Percentiles rank a stretch among this genome's conserved stretches.
These are phyloP conservation scores for Agrotis segetum DNA, from an alignment of 2,888 invertebrate genomes.

Conservation along the genomic window DNA sequence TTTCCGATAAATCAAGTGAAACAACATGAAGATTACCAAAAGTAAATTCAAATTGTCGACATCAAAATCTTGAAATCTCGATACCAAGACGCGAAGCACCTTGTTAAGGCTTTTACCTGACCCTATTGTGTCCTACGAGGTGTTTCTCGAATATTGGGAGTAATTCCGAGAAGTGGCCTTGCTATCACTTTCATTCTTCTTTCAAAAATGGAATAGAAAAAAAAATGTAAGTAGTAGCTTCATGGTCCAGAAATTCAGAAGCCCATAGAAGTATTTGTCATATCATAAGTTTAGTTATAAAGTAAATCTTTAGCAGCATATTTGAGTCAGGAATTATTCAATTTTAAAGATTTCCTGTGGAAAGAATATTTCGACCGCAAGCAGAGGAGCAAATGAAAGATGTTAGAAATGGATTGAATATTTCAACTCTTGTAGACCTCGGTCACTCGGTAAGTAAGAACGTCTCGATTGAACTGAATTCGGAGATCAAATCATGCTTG, in stretches of 20 bases:
- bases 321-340: slow-evolving; percentile 11
- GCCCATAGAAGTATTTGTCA: neutral
- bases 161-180: slow-evolving; percentile 25
- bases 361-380: too few species aligned
- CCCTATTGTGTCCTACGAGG: slow-evolving; percentile 27
- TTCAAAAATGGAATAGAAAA: neutral
- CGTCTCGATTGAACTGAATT: too few species aligned
- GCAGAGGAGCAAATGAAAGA: too few species aligned
- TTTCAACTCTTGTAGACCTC: too few species aligned
- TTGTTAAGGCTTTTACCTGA: slow-evolving; percentile 40
- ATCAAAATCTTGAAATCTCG: neutral
- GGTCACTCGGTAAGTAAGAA: too few species aligned
- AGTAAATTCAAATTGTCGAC: neutral
- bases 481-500: too few species aligned
- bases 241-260: neutral
- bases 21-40: neutral
- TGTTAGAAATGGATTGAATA: too few species aligned
- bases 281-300: neutral
- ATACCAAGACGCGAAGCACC: slow-evolving; percentile 5
- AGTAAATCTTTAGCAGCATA: neutral
- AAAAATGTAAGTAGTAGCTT: neutral
- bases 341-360: too few species aligned
- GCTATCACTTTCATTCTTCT: slow-evolving; percentile 15
- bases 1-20: neutral
- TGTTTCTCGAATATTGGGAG: slow-evolving; percentile 29